Conservation (phyloP, 2,888 invertebrate genomes). For the Leptopterna dolabrata region DNA sequence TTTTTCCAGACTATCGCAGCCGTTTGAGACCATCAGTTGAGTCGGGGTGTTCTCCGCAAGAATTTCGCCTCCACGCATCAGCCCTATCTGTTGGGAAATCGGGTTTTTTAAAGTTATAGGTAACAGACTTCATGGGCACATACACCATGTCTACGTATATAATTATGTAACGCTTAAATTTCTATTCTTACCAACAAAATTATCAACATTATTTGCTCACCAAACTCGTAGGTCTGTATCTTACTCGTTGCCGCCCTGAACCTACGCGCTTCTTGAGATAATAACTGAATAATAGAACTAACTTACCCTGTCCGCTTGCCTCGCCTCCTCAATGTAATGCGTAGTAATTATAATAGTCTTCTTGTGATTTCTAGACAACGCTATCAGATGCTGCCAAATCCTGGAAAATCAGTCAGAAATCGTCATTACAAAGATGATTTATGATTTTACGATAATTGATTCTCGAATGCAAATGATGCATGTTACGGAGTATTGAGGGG, state of each 20-base stretch:
- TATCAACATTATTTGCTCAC: too few species aligned
- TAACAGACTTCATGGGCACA: not conserved
- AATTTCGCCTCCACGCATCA: constrained; percentile 87
- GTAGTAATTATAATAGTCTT: constrained; percentile 92
- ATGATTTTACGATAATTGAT: too few species aligned
- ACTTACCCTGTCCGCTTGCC: constrained; percentile 80
- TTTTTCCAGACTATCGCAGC: constrained; percentile 83
- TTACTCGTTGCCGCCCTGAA: too few species aligned
- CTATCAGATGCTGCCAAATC: constrained; percentile 88
- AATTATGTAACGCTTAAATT: too few species aligned
- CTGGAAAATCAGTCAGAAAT: constrained; percentile 69
- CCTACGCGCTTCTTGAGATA: too few species aligned
- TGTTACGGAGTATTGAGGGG: too few species aligned
- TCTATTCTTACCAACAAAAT: too few species aligned
- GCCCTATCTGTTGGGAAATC: constrained; percentile 77
- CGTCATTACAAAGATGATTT: too few species aligned
- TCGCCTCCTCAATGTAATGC: constrained; percentile 94
- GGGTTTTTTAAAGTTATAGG: too few species aligned
- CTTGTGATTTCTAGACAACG: constrained; percentile 76
- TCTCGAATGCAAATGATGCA: too few species aligned
- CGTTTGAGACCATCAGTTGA: constrained; percentile 76
- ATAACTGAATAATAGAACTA: too few species aligned
- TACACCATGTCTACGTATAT: not conserved
- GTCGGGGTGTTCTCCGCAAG: constrained; percentile 87
- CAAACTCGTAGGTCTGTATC: too few species aligned